These are phyloP conservation scores for Netelia melanura DNA, from an alignment of 2,888 invertebrate genomes.

Conservation along the genomic window DNA sequence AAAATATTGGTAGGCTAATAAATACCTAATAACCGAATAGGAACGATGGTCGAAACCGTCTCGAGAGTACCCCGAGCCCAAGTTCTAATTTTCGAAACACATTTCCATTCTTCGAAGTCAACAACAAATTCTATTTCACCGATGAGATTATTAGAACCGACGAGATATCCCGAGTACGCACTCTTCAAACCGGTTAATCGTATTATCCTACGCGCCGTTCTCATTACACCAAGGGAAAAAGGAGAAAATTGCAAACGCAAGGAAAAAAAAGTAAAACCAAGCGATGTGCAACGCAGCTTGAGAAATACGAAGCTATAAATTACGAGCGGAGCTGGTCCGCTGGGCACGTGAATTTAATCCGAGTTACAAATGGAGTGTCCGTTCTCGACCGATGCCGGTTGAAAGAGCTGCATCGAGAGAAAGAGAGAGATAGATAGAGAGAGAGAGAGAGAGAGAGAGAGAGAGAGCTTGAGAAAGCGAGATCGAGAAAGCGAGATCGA, in stretches of 20 bases:
- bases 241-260: slow-evolving; percentile 14
- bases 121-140: slow-evolving; percentile 9
- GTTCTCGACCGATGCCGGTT: slow-evolving; percentile 64
- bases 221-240: slow-evolving; percentile 8
- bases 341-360: slow-evolving; percentile 70
- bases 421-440: slow-evolving; percentile 11
- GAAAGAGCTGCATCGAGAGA: slow-evolving; percentile 44
- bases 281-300: slow-evolving; percentile 55
- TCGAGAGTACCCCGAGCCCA: background rate
- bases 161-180: slow-evolving; percentile 26
- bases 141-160: slow-evolving; percentile 13
- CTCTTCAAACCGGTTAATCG: slow-evolving; percentile 27
- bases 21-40: too few relatives aligned
- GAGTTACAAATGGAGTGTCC: slow-evolving; percentile 74
- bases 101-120: too few relatives aligned
- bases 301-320: slow-evolving; percentile 70
- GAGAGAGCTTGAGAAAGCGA: slow-evolving; percentile 1
- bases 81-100: background rate
- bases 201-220: slow-evolving; percentile 19
- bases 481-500: slow-evolving; percentile 6
- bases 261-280: slow-evolving; percentile 40
- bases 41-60: background rate
- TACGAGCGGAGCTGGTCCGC: slow-evolving; percentile 58
- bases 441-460: slow-evolving; percentile 13
- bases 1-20: too few relatives aligned